Evolutionary conservation across 1,140 invertebrate genomes (phyloP).

Genomic region (Diplogasteroides magnus): DNA sequence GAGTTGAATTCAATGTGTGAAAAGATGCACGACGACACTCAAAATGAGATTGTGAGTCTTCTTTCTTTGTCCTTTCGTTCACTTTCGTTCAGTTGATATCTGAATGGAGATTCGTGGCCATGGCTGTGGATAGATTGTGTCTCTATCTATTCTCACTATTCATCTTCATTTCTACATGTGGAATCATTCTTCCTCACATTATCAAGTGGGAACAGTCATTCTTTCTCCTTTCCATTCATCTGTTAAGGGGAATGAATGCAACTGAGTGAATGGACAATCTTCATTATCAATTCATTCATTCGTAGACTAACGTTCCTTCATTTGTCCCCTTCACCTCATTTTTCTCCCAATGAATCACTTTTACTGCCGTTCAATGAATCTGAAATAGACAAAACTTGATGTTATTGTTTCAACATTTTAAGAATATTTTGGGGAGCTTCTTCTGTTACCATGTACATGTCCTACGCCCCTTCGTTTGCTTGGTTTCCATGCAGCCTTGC

Average conservation of each 20-base stretch:
- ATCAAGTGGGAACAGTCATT: conserved; percentile 1
- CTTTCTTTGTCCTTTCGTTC: too few relatives aligned
- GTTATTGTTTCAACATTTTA: too few relatives aligned
- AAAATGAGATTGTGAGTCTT: not conserved
- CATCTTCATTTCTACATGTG: conserved; percentile 22
- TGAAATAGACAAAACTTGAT: too few relatives aligned
- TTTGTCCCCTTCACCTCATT: too few relatives aligned
- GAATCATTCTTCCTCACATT: conserved; percentile 24
- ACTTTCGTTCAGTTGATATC: conserved; percentile 21
- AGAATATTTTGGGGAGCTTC: too few relatives aligned
- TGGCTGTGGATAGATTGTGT: conserved; percentile 29
- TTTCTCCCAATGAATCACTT: too few relatives aligned
- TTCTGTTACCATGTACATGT: too few relatives aligned
- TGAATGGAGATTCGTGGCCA: conserved; percentile 28
- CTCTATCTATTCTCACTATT: conserved; percentile 28
- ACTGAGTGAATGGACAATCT: not conserved
- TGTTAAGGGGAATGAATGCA: conserved; percentile 1
- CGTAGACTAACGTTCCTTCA: too few relatives aligned
- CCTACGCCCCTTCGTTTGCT: too few relatives aligned
- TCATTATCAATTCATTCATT: conserved; percentile 1
- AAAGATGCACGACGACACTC: not conserved
- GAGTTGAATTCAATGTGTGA: not conserved
- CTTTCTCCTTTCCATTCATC: not conserved
- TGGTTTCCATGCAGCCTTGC: too few relatives aligned
- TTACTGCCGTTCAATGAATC: too few relatives aligned